phyloP scores from a whole-genome alignment of 2,888 invertebrate genomes.

The Sarcophaga subvicina region DNA sequence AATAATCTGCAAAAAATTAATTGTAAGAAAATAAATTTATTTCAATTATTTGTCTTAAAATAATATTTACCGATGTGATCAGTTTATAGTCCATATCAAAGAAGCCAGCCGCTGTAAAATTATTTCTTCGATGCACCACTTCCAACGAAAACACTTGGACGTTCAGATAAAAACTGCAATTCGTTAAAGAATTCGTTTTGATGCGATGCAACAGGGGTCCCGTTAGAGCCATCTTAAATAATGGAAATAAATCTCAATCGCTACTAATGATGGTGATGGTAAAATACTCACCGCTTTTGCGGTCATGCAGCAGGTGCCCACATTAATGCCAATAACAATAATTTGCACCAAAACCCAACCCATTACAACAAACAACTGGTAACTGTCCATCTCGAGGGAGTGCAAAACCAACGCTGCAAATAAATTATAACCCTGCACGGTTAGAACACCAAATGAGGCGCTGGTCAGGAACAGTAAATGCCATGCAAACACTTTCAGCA shows the following conservation, averaged over 20 bases:
- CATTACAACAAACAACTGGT: constrained; percentile 71
- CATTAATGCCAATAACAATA: constrained; percentile 73
- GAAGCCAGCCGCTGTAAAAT: constrained; percentile 75
- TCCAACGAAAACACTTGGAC: constrained; percentile 75
- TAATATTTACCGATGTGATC: constrained; percentile 73
- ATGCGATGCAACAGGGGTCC: constrained; percentile 73
- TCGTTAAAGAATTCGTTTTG: constrained; percentile 61
- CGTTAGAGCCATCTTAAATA: constrained; percentile 73
- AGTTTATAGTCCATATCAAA: constrained; percentile 75
- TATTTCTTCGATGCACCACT: constrained; percentile 73
- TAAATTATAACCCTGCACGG: constrained; percentile 75
- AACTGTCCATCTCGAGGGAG: constrained; percentile 70
- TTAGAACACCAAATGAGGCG: constrained; percentile 74
- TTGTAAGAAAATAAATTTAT: no score
- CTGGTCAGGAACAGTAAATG: constrained; percentile 74
- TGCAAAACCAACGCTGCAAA: constrained; percentile 73
- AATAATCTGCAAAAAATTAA: constrained; percentile 71
- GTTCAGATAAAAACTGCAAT: constrained; percentile 69
- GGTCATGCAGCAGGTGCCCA: constrained; percentile 72
- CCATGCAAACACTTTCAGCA: constrained; percentile 72
- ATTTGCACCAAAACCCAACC: constrained; percentile 75
- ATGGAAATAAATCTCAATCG: background rate
- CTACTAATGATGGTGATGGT: no score
- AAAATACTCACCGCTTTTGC: constrained; percentile 71
- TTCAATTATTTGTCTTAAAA: no score